Evolutionary conservation across 2,113 vertebrate species (phyloP).

Genomic region (Mungos mungo): DNA sequence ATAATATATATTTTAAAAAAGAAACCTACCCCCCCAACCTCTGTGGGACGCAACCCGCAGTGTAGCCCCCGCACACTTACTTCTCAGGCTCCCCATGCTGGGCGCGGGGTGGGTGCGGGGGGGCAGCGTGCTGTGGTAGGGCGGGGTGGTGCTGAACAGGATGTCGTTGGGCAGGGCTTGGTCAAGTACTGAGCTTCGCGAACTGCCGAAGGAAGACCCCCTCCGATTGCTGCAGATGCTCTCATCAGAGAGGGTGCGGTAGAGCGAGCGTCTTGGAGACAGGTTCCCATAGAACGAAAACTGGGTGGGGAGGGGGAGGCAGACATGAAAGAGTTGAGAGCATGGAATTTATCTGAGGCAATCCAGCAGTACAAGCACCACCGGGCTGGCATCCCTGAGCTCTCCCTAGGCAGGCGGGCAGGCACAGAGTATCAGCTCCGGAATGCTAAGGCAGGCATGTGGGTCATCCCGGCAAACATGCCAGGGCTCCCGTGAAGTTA

Average conservation of each 20-base stretch:
- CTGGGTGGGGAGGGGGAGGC: constrained; percentile 73
- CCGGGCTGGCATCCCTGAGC: background rate
- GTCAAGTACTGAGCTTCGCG: constrained; percentile 95
- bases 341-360: background rate
- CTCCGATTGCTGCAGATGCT: constrained; percentile 94
- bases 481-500: background rate
- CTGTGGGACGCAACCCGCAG: rapidly evolving
- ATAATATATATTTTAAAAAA: background rate
- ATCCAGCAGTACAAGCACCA: background rate
- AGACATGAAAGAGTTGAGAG: background rate
- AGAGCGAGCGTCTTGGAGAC: constrained; percentile 91
- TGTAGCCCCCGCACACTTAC: constrained; percentile 85
- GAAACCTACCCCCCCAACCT: no score
- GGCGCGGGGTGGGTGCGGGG: constrained; percentile 89
- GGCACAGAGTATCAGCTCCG: background rate
- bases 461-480: background rate
- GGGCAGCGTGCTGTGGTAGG: constrained; percentile 94
- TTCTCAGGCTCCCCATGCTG: constrained; percentile 90
- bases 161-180: constrained; percentile 95
- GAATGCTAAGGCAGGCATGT: background rate
- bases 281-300: constrained; percentile 88
- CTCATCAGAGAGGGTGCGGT: constrained; percentile 96
- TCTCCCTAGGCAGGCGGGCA: background rate
- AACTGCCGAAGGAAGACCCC: constrained; percentile 92
- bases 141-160: constrained; percentile 96